Base-by-base conservation (phyloP, 2,888 invertebrate species). In the Anthophora plumipes region DNA sequence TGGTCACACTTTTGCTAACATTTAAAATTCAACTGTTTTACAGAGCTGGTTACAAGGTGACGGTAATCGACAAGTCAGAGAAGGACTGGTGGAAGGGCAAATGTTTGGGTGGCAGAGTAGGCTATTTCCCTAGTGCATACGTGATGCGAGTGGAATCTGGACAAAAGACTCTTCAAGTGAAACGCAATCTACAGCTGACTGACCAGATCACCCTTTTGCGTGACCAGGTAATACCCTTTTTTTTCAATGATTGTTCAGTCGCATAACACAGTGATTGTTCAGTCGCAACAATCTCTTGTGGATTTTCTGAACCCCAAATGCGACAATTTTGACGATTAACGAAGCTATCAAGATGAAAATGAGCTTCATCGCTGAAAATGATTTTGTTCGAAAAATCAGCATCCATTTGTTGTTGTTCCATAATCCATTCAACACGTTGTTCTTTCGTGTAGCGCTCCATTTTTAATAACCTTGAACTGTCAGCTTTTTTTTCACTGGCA, bases 11-110 rank as follows among this genome's bases (percentile, higher is more conserved):
- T n/a, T 3, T 9, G 9, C 12, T 61, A 54, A 70, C 14, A 37
- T 0, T 25, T 20, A 39, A 22, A 14, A 22, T 2, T 4, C 46
- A 6, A 63, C 69, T 12, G 37, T 61, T 17, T 73, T 63, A 0
- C 67, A 93, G 93, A 77, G 93, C 92, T 68, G 92, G 90, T 68
- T 93, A 85, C 92, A 96, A 97, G 93, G 97, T 99, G 70, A 98
- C 97, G 14, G 98, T 98, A 76, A 97, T 98, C 86, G 99, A 99
- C 92, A 98, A 98, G 60, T 96, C 98, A 0, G 98, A 99, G 94
- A 97, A 97, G 14, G 98, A 98, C 92, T 99, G 98, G 99, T 99
- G 98, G 98, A 98, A 98, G 94, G 99, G 98, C 61, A 98, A 98
- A 93, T 98, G 98, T 91, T 95, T 98, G 81, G 95, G 95, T 1